Conservation (phyloP, 2,113 vertebrate genomes). For the Brachyhypopomus occidentalis region DNA sequence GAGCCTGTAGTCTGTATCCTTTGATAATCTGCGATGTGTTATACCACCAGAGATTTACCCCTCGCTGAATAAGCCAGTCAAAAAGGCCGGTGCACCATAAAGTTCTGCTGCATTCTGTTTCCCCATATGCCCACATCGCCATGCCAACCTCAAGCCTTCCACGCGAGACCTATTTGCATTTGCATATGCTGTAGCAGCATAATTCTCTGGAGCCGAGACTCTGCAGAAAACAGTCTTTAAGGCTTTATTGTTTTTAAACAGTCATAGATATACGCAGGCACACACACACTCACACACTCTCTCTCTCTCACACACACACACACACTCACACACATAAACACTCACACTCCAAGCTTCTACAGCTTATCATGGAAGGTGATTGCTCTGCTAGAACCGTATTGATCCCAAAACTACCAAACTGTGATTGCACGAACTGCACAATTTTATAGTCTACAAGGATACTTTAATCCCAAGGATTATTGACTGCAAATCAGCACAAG, state of each 20-base stretch:
- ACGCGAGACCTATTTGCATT: conserved; percentile 25
- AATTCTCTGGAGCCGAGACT: conserved; percentile 7
- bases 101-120: conserved; percentile 2
- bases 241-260: no score
- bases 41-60: background rate
- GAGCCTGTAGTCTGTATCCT: background rate
- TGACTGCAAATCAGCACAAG: conserved; percentile 22
- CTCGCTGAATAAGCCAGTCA: conserved; percentile 4
- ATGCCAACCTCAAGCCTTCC: conserved; percentile 7
- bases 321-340: background rate
- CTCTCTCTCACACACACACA: conserved; percentile 15
- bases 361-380: conserved; percentile 47
- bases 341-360: conserved; percentile 40
- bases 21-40: background rate
- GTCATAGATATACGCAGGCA: background rate
- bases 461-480: conserved; percentile 37
- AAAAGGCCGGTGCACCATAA: conserved; percentile 1
- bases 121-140: background rate
- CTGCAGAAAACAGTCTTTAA: conserved; percentile 27
- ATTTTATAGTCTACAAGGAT: conserved; percentile 27
- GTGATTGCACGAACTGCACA: conserved; percentile 29
- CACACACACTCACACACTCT: background rate
- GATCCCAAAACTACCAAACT: conserved; percentile 36
- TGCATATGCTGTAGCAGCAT: conserved; percentile 20
- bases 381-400: conserved; percentile 38